Conservation (phyloP, 1,140 invertebrate genomes). For the Drosophila serrata region DNA sequence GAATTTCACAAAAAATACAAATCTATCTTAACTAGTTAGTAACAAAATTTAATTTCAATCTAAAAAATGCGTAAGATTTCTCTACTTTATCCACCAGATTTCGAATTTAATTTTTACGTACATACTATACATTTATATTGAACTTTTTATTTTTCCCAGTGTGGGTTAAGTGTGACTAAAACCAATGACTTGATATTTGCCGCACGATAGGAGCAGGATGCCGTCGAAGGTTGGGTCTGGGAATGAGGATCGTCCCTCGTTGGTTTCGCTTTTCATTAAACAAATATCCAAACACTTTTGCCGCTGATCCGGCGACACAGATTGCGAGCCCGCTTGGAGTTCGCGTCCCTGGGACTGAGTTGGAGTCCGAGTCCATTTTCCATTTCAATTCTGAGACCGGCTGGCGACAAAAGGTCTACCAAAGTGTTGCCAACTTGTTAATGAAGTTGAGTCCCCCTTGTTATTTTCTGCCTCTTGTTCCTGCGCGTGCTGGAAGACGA, state of each 20-base stretch:
- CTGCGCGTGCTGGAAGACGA: conserved; percentile 37
- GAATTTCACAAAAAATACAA: not conserved
- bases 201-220: conserved; percentile 64
- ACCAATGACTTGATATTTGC: conserved; percentile 78
- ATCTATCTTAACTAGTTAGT: not conserved
- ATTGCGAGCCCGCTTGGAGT: conserved; percentile 49
- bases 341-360: conserved; percentile 6
- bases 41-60: no score
- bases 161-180: conserved; percentile 57
- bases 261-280: conserved; percentile 81
- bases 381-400: conserved; percentile 54
- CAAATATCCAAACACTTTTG: conserved; percentile 82
- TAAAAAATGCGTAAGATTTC: no score
- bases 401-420: conserved; percentile 75
- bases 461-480: no score
- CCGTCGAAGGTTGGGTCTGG: conserved; percentile 7
- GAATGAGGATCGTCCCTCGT: conserved; percentile 20
- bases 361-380: conserved; percentile 26
- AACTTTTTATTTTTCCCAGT: not conserved
- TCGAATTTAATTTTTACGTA: no score
- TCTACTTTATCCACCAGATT: no score
- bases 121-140: no score
- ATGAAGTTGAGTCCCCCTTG: conserved; percentile 37
- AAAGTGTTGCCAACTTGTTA: conserved; percentile 53
- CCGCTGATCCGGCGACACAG: conserved; percentile 79